Percentiles rank a stretch among this genome's conserved stretches.
Conservation (phyloP, 2,113 vertebrate genomes). For the Sinosuthora webbiana region DNA sequence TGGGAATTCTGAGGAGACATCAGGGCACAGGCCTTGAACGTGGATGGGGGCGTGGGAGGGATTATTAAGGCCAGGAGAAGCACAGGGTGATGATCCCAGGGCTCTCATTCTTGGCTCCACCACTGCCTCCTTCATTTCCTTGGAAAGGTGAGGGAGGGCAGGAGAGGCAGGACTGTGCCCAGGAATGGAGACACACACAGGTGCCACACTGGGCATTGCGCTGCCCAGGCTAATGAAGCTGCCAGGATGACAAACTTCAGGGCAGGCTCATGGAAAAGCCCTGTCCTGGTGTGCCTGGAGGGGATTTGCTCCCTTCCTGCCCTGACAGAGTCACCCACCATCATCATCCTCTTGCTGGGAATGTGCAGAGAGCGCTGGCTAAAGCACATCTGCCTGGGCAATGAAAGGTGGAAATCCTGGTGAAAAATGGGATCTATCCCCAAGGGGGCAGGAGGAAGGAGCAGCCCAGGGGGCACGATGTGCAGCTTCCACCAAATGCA, state of each 20-base stretch:
- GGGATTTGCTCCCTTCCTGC: not conserved
- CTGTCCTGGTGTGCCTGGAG: not conserved
- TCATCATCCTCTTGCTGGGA: not conserved
- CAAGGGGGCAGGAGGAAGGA: not conserved
- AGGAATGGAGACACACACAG: fast-evolving
- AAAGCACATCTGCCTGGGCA: not conserved
- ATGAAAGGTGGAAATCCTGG: not conserved
- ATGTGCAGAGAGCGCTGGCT: not conserved
- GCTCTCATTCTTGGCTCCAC: not conserved
- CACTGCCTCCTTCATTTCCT: not conserved
- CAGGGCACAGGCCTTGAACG: not conserved
- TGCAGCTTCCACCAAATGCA: fast-evolving
- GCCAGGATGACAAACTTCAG: not conserved
- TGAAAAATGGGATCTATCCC: fast-evolving
- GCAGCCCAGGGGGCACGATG: not conserved
- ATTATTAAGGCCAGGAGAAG: not conserved
- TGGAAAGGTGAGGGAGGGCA: not conserved
- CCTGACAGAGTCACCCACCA: fast-evolving
- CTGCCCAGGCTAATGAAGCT: not conserved
- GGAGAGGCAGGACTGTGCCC: not conserved
- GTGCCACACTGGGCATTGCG: not conserved
- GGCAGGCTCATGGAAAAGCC: not conserved
- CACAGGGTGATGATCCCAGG: not conserved
- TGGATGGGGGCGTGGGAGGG: not conserved
- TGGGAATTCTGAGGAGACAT: not conserved